Conservation (phyloP, 1,140 invertebrate species). For the Charaxes varanes region DNA sequence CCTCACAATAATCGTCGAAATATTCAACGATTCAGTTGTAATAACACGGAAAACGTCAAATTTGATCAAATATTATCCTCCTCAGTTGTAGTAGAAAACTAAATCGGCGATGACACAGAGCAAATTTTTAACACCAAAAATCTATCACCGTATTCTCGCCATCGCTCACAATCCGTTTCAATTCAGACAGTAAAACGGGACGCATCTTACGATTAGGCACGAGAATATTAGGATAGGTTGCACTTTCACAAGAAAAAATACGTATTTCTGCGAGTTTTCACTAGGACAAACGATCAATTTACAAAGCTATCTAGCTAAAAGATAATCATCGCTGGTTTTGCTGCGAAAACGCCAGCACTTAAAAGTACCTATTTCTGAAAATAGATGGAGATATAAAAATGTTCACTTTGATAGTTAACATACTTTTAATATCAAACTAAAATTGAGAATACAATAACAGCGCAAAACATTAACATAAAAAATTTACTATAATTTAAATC, state of each 20-base stretch:
- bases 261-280: conserved; percentile 51
- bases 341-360: conserved; percentile 72
- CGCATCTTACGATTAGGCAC: conserved; percentile 64
- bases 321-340: conserved; percentile 71
- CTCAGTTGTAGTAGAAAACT: conserved; percentile 53
- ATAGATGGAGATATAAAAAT: conserved; percentile 74
- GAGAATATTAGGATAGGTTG: conserved; percentile 46
- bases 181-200: conserved; percentile 57
- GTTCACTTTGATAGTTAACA: conserved; percentile 43
- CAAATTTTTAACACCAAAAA: conserved; percentile 73
- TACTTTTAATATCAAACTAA: conserved; percentile 30
- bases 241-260: conserved; percentile 57
- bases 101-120: conserved; percentile 66
- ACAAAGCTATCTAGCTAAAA: conserved; percentile 66
- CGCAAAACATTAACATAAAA: not conserved
- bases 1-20: conserved; percentile 52
- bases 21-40: conserved; percentile 45
- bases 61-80: conserved; percentile 50
- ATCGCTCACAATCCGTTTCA: conserved; percentile 69
- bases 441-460: not conserved
- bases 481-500: not conserved
- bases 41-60: conserved; percentile 54
- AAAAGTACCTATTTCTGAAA: conserved; percentile 74
- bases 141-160: conserved; percentile 73
- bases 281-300: conserved; percentile 66